phyloP scores from a whole-genome alignment of 1,140 invertebrate genomes.

The Neodiprion fabricii region DNA sequence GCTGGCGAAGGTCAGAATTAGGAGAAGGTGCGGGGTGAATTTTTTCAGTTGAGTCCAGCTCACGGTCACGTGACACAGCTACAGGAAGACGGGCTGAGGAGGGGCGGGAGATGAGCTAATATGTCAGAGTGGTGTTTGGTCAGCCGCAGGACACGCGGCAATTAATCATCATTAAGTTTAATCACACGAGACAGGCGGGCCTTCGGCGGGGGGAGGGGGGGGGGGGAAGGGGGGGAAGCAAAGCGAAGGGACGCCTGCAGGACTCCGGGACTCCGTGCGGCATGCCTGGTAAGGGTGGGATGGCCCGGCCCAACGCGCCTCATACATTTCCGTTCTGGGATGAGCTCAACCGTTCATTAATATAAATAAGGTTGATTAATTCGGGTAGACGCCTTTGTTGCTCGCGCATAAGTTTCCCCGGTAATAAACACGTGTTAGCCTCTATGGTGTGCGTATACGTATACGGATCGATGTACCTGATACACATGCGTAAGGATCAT shows the following conservation, averaged over 20 bases:
- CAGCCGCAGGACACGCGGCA: conserved; percentile 10
- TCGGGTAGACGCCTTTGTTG: conserved; percentile 14
- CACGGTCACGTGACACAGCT: background rate
- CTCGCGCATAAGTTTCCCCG: background rate
- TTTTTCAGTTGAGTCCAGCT: background rate
- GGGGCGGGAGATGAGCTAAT: conserved; percentile 6
- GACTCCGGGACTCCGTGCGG: background rate
- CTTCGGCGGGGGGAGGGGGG: background rate
- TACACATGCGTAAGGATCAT: no score
- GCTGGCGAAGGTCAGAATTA: background rate
- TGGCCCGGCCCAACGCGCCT: background rate
- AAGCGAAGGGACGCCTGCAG: background rate
- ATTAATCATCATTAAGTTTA: conserved; percentile 18
- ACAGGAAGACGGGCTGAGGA: background rate
- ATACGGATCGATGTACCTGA: no score
- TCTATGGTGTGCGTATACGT: no score
- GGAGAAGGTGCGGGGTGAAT: background rate
- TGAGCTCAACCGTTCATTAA: conserved; percentile 10
- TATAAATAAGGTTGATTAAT: conserved; percentile 13
- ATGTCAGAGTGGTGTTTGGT: conserved; percentile 15
- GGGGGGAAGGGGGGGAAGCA: background rate
- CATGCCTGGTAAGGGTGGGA: background rate
- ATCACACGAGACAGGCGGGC: conserved; percentile 3
- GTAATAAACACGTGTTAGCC: background rate
- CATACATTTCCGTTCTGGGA: conserved; percentile 1